These are phyloP conservation scores for Tolmerus cingulatus DNA, from an alignment of 2,888 invertebrate genomes.

Conservation along the genomic window DNA sequence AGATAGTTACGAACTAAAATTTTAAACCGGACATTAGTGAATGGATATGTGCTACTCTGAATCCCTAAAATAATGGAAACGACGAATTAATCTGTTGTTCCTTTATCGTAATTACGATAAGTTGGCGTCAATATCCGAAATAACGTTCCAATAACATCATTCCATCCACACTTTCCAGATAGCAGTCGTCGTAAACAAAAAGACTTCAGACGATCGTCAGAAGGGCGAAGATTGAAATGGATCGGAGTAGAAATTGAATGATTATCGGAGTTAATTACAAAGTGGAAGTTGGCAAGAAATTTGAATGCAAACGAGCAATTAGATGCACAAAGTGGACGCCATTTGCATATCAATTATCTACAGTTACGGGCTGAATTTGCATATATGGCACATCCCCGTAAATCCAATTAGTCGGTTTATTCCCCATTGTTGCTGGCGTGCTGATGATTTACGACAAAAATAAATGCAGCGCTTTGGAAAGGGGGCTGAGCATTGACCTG, in stretches of 20 bases:
- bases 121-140: background rate
- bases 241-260: background rate
- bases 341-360: slow-evolving; percentile 31
- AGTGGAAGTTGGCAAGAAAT: slow-evolving; percentile 8
- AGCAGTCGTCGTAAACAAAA: background rate
- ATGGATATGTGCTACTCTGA: too few species aligned
- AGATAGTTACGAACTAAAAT: too few species aligned
- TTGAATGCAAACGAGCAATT: slow-evolving; percentile 20
- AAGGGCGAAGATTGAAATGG: background rate
- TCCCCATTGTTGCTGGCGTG: background rate
- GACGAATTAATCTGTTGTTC: background rate
- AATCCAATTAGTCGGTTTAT: background rate
- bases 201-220: background rate
- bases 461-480: background rate
- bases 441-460: background rate
- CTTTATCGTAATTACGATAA: background rate
- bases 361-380: slow-evolving; percentile 5
- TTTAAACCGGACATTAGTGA: too few species aligned
- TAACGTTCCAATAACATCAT: background rate
- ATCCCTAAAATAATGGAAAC: too few species aligned
- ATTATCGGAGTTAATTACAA: slow-evolving; percentile 27
- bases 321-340: background rate
- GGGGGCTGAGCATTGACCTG: background rate
- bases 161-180: background rate
- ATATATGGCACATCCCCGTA: background rate